These are phyloP conservation scores for Carcinoscorpius rotundicauda DNA, from an alignment of 1,140 invertebrate genomes.

Conservation along the genomic window DNA sequence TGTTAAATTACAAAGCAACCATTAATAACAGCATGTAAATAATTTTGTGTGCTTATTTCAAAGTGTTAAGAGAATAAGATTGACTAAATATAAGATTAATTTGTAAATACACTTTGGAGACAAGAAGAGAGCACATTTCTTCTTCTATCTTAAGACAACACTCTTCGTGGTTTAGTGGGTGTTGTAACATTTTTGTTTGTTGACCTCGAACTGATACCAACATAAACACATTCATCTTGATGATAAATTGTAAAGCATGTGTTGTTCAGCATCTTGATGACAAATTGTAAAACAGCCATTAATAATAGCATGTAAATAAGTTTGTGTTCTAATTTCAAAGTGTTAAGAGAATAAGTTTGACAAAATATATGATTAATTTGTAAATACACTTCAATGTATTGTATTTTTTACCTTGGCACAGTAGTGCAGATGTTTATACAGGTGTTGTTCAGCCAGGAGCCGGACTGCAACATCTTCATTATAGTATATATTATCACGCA, in stretches of 20 bases:
- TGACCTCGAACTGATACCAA: neutral
- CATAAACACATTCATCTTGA: no score
- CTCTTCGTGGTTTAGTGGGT: neutral
- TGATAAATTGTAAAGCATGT: no score
- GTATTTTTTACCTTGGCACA: conserved; percentile 26
- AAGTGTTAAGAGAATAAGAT: conserved; percentile 11
- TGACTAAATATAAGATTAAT: neutral
- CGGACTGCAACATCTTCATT: conserved; percentile 52
- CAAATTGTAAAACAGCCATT: no score
- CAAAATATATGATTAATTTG: neutral
- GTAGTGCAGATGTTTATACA: conserved; percentile 25
- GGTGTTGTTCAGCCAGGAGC: conserved; percentile 42
- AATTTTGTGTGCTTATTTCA: no score
- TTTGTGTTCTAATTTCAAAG: no score
- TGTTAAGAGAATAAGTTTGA: conserved; percentile 11
- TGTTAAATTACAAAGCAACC: no score
- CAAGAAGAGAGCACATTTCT: no score
- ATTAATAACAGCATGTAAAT: no score
- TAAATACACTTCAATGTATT: neutral
- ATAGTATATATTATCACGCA: conserved; percentile 52
- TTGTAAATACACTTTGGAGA: neutral
- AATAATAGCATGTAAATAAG: no score
- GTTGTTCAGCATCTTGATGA: no score
- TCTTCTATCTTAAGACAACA: no score
- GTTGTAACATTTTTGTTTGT: neutral